phyloP scores from a whole-genome alignment of 2,888 invertebrate species.

The Mylabris sibirica region DNA sequence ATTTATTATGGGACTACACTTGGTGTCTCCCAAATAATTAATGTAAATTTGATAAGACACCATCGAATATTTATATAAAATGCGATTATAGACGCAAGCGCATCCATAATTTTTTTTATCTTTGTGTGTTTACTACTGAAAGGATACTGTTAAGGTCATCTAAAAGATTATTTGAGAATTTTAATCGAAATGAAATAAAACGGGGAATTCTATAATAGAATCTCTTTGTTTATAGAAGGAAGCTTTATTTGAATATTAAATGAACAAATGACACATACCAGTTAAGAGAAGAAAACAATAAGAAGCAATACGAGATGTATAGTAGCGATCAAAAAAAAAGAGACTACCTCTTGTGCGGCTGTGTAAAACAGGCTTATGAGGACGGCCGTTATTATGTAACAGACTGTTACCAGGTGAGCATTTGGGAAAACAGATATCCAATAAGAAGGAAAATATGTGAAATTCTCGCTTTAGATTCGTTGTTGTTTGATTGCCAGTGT shows the following conservation, averaged over 20 bases:
- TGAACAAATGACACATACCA: not conserved
- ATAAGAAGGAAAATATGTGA: too few relatives aligned
- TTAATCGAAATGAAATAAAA: constrained; percentile 15
- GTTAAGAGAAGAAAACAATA: not conserved
- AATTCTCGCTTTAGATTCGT: too few relatives aligned
- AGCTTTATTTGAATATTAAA: not conserved
- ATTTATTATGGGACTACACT: constrained; percentile 12
- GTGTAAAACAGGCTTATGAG: too few relatives aligned
- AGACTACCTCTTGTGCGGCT: too few relatives aligned
- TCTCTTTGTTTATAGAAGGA: not conserved
- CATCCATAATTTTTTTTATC: constrained; percentile 28
- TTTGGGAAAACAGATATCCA: too few relatives aligned
- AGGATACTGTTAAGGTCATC: constrained; percentile 31
- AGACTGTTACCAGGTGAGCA: too few relatives aligned
- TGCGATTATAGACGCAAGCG: constrained; percentile 18
- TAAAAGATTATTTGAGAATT: constrained; percentile 20
- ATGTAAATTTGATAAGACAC: not conserved
- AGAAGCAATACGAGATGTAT: too few relatives aligned
- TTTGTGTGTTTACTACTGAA: constrained; percentile 18
- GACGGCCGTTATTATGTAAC: too few relatives aligned
- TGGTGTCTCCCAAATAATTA: constrained; percentile 13
- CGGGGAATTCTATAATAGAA: constrained; percentile 7
- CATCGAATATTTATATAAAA: not conserved
- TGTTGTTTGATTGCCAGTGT: too few relatives aligned
- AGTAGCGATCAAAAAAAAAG: too few relatives aligned